Conservation (phyloP, 2,888 invertebrate species). For the Penaeus monodon region DNA sequence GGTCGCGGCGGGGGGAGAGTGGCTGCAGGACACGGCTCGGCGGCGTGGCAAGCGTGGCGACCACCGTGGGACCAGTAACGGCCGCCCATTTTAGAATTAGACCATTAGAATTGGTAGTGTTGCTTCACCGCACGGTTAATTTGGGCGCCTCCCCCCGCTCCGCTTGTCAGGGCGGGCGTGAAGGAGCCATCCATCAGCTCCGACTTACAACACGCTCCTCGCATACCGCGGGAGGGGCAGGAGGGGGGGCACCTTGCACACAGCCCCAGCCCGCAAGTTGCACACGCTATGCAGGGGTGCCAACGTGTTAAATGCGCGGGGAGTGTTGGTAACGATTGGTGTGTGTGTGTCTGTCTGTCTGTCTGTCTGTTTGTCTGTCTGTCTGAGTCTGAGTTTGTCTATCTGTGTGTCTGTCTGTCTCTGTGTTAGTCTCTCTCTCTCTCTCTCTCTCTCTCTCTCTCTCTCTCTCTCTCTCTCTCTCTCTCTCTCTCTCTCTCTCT, state of each 20-base stretch:
- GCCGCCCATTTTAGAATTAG: conserved; percentile 16
- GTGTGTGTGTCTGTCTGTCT: no score
- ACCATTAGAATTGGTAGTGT: conserved; percentile 22
- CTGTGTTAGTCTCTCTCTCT: not conserved
- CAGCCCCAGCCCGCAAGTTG: not conserved
- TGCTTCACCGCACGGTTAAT: conserved; percentile 44
- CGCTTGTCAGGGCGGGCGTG: conserved; percentile 50
- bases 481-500: conserved; percentile 10
- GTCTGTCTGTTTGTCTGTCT: no score
- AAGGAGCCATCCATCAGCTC: conserved; percentile 51
- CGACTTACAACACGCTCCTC: conserved; percentile 58
- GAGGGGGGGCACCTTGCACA: conserved; percentile 42
- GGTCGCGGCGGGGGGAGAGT: not conserved
- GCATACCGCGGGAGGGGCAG: conserved; percentile 48
- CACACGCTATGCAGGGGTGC: no score
- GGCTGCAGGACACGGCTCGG: not conserved
- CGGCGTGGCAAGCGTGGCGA: conserved; percentile 20
- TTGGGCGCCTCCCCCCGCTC: conserved; percentile 32
- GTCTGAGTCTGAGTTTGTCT: no score
- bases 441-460: not conserved
- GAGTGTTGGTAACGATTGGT: no score
- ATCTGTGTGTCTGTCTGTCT: no score
- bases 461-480: not conserved
- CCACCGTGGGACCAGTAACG: not conserved
- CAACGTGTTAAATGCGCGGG: no score